A percentile compares a stretch with the other conserved stretches of the same genome.
Conservation (phyloP, 2,797 vertebrate species). For the Saxicola maurus region DNA sequence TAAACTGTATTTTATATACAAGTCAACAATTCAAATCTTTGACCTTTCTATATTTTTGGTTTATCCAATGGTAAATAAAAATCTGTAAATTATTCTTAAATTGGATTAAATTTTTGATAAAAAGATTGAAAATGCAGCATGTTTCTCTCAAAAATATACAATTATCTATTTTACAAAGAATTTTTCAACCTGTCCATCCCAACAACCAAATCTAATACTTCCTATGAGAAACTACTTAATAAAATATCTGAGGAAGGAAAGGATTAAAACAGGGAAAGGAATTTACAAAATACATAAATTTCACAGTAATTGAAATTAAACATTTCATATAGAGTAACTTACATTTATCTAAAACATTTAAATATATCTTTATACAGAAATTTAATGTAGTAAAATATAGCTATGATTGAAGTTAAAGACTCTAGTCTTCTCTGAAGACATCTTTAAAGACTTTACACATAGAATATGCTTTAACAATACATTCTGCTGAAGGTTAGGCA, state of each 20-base stretch:
- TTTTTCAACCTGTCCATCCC: constrained; percentile 58
- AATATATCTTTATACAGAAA: constrained; percentile 93
- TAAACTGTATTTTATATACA: constrained; percentile 28
- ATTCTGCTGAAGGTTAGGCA: constrained; percentile 86
- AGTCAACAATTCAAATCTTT: constrained; percentile 23
- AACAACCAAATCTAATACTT: constrained; percentile 62
- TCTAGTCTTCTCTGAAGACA: constrained; percentile 91
- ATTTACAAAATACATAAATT: constrained; percentile 75
- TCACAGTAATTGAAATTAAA: constrained; percentile 91
- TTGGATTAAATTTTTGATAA: constrained; percentile 62
- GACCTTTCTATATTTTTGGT: constrained; percentile 62
- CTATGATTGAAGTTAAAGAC: constrained; percentile 85
- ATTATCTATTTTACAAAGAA: constrained; percentile 72
- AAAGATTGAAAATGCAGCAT: constrained; percentile 69
- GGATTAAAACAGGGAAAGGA: constrained; percentile 53
- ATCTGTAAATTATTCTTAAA: constrained; percentile 69
- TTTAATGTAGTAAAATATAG: constrained; percentile 88
- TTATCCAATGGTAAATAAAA: constrained; percentile 64
- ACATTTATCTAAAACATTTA: constrained; percentile 85
- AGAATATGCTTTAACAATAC: constrained; percentile 82
- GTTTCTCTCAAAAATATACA: constrained; percentile 77
- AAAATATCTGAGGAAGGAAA: constrained; percentile 59
- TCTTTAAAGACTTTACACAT: constrained; percentile 88
- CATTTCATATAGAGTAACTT: constrained; percentile 84
- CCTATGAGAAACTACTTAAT: constrained; percentile 59